A percentile compares a stretch with the other conserved stretches of the same genome.
phyloP scores from a whole-genome alignment of 2,797 vertebrate genomes.

The Hapalemur alaotrensis region DNA sequence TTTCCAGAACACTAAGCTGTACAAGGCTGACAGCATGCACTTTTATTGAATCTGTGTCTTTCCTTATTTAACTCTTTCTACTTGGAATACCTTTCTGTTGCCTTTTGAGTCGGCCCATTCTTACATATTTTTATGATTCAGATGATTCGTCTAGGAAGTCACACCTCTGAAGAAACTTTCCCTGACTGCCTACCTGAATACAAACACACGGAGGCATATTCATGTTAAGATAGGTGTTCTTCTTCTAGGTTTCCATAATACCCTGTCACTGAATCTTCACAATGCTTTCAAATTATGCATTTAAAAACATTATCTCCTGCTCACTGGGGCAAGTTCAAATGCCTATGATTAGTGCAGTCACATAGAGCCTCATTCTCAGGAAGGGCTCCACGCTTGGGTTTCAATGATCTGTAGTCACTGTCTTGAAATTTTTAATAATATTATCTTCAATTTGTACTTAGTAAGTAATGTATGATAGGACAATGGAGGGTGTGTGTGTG shows the following conservation, averaged over 20 bases:
- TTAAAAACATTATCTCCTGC: neutral
- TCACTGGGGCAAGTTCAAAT: neutral
- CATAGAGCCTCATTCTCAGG: neutral
- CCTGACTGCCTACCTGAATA: neutral
- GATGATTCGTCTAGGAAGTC: neutral
- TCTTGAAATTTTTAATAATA: neutral
- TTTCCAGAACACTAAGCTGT: neutral
- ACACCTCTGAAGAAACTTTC: neutral
- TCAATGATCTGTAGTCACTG: neutral
- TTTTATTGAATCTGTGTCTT: neutral
- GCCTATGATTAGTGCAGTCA: neutral
- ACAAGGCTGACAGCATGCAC: neutral
- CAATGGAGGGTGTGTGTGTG: neutral
- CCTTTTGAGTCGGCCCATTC: neutral
- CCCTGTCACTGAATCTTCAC: neutral
- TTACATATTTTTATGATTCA: conserved; percentile 3
- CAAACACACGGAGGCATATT: neutral
- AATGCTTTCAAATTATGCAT: neutral
- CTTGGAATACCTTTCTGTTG: neutral
- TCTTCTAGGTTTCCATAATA: neutral
- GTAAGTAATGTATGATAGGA: neutral
- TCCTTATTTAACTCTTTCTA: neutral
- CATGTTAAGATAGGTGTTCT: neutral
- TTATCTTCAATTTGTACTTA: neutral
- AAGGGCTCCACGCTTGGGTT: neutral